Conservation (phyloP, 2,888 invertebrate genomes). For the Alcis repandata region DNA sequence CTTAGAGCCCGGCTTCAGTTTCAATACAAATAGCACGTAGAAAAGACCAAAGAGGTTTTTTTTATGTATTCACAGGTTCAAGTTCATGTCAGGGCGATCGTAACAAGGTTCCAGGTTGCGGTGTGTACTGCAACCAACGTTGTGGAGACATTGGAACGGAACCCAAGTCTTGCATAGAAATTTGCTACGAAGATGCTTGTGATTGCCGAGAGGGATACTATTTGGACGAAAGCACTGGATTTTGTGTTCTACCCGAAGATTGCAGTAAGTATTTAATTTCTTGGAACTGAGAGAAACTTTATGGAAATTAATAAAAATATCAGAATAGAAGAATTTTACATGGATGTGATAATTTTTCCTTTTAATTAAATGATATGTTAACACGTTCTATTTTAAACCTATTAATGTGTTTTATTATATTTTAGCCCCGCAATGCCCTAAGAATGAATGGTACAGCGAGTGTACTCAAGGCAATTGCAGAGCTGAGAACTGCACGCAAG, state of each 20-base stretch:
- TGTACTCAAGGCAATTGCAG: slow-evolving; percentile 49
- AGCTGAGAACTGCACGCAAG: slow-evolving; percentile 49
- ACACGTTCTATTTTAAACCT: background rate
- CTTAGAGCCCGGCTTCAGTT: too few relatives aligned
- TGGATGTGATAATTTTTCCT: too few relatives aligned
- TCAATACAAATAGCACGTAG: too few relatives aligned
- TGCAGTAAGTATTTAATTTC: slow-evolving; percentile 56
- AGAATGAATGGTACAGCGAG: slow-evolving; percentile 48
- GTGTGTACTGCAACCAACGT: slow-evolving; percentile 46
- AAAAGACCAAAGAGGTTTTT: too few relatives aligned
- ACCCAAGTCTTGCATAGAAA: slow-evolving; percentile 27
- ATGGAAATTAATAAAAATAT: too few relatives aligned
- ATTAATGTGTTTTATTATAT: too few relatives aligned
- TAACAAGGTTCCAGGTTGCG: slow-evolving; percentile 50
- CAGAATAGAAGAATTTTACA: too few relatives aligned
- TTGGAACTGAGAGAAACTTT: too few relatives aligned
- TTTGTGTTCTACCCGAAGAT: slow-evolving; percentile 51
- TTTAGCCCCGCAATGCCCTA: slow-evolving; percentile 44
- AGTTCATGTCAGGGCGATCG: slow-evolving; percentile 50
- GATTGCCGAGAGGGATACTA: slow-evolving; percentile 51
- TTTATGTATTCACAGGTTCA: slow-evolving; percentile 30
- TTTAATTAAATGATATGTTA: too few relatives aligned
- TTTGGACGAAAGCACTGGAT: slow-evolving; percentile 44
- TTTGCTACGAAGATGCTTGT: slow-evolving; percentile 44
- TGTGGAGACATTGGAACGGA: slow-evolving; percentile 46